Evolutionary conservation across 2,113 vertebrate species (phyloP), one percentile per base, ranked within the genome.

Genomic region (Tetraodon nigroviridis): DNA sequence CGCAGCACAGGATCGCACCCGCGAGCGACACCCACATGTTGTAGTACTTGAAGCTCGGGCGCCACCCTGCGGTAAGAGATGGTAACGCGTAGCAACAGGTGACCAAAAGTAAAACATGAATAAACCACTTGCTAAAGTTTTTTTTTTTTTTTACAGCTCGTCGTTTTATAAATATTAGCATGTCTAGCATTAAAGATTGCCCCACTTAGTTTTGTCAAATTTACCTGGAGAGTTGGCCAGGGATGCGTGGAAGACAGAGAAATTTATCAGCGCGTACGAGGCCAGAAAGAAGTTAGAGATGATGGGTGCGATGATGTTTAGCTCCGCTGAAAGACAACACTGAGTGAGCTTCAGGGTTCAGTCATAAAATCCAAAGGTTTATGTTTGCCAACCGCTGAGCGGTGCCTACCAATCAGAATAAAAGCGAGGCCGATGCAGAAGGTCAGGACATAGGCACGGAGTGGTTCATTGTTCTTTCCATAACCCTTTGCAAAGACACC

Each of bases 251-350:
- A 98, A 98, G 18, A 98, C 95, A 7, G 96, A 99, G 86, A 99
- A 98, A 85, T 99, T 99, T 75, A 98, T 99, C 86, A 99, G 88
- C 14, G 96, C 96, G 46, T 99, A 99, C 0, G 96, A 99, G 29
- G 96, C 96, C 90, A 99, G 86, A 89, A 99, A 99, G 88, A 98
- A 99, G 84, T 99, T 99, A 63, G 96, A 99, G 86, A 98, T 99
- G 88, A 99, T 99, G 69, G 96, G 96, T 85, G 96, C 96, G 67
- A 99, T 99, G 81, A 95, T 85, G 73, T 99, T 99, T 80, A 99
- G 56, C 88, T 99, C 92, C 7, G 93, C 96, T 98, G 51, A 6
- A 63, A 22, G 68, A 8, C 46, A 29, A 17, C 48, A 12, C 18
- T 32, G 1, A 71, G 5, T 27, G 6, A 63, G 11, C 18, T 41